These are phyloP conservation scores for Agrenia bidenticulata DNA, from an alignment of 2,888 invertebrate species.

Conservation along the genomic window DNA sequence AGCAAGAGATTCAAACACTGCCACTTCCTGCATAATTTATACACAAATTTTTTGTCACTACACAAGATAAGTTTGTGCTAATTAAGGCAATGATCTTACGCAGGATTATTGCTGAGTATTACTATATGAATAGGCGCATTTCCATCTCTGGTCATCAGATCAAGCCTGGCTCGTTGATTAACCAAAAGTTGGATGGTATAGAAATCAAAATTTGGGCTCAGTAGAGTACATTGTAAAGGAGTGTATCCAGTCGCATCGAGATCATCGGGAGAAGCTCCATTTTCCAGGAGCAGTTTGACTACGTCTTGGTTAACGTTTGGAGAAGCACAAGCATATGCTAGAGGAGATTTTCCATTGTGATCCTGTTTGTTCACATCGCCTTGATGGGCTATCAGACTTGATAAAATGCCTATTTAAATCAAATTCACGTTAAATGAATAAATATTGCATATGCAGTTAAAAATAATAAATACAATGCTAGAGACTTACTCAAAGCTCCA, in stretches of 20 bases:
- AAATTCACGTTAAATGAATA: too few relatives aligned
- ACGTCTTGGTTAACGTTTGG: constrained; percentile 39
- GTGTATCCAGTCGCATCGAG: constrained; percentile 43
- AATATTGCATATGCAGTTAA: background rate
- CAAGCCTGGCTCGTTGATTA: constrained; percentile 33
- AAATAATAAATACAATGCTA: background rate
- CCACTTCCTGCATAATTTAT: constrained; percentile 44
- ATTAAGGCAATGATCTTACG: constrained; percentile 39
- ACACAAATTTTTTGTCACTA: background rate
- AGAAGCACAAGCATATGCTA: constrained; percentile 41
- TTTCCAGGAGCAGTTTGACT: constrained; percentile 41
- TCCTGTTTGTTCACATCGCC: constrained; percentile 48
- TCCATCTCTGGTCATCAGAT: constrained; percentile 38
- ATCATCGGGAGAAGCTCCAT: constrained; percentile 45
- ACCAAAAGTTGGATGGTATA: constrained; percentile 43
- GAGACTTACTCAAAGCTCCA: constrained; percentile 31
- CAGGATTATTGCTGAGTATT: constrained; percentile 45
- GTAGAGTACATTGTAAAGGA: constrained; percentile 43
- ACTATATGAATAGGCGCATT: constrained; percentile 47
- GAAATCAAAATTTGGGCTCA: constrained; percentile 39
- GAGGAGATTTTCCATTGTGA: constrained; percentile 40
- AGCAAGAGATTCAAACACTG: constrained; percentile 47
- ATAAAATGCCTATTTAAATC: constrained; percentile 22
- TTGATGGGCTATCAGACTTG: constrained; percentile 38
- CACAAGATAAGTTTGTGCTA: too few relatives aligned